A percentile compares a stretch with the other conserved stretches of the same genome.
Conservation (phyloP, 1,140 invertebrate species). For the Rhagoletis pomonella region DNA sequence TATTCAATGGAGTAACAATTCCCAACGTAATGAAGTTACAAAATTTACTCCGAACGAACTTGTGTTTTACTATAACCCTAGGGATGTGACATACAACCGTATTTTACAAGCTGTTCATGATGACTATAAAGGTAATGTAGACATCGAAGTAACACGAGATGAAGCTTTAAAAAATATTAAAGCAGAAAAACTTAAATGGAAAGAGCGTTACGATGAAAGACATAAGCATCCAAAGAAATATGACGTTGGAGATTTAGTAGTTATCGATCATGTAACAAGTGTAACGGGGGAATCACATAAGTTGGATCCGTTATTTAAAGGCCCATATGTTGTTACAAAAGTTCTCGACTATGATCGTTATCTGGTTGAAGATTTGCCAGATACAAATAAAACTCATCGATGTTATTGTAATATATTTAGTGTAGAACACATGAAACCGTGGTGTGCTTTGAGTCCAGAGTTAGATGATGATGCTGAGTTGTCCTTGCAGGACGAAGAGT, state of each 20-base stretch:
- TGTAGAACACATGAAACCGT: slow-evolving; percentile 57
- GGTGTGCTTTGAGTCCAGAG: neutral
- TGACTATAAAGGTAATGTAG: neutral
- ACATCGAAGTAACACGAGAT: neutral
- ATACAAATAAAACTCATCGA: slow-evolving; percentile 14
- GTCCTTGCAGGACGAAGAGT: too few species aligned
- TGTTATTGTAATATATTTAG: neutral
- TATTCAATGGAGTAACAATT: neutral
- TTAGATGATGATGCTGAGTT: too few species aligned
- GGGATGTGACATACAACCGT: slow-evolving; percentile 26
- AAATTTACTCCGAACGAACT: slow-evolving; percentile 18
- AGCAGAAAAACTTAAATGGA: neutral
- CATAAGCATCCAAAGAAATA: neutral
- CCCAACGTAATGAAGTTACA: neutral
- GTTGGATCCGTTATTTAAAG: slow-evolving; percentile 19
- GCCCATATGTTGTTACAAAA: slow-evolving; percentile 34
- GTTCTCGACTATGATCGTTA: slow-evolving; percentile 55
- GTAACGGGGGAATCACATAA: slow-evolving; percentile 22
- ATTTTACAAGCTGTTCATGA: neutral
- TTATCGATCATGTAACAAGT: neutral
- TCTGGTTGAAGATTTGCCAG: slow-evolving; percentile 55
- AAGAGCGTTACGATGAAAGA: neutral
- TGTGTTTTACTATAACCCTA: neutral
- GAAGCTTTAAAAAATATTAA: neutral
- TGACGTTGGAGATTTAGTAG: neutral